phyloP scores from a whole-genome alignment of 2,888 invertebrate species.

The Leucania comma region DNA sequence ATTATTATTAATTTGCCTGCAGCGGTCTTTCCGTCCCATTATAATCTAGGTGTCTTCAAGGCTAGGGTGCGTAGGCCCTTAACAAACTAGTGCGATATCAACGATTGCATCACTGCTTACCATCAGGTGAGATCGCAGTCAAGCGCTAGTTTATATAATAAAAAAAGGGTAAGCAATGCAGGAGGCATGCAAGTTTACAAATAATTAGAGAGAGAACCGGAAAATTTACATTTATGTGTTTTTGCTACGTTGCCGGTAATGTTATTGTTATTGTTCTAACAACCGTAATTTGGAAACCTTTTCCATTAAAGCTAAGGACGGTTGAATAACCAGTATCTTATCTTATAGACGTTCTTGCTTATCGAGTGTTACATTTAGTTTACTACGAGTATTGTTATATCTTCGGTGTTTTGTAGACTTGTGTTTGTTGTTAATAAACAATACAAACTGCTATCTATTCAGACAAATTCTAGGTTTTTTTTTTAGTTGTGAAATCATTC shows the following conservation, averaged over 20 bases:
- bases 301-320: slow-evolving; percentile 39
- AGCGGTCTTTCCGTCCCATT: too few species aligned
- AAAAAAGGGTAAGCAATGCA: too few species aligned
- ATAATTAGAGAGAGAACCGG: slow-evolving; percentile 28
- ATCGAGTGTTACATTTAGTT: slow-evolving; percentile 15
- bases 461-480: too few species aligned
- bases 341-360: slow-evolving; percentile 27
- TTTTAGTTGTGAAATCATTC: too few species aligned
- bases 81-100: too few species aligned
- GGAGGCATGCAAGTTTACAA: slow-evolving; percentile 15
- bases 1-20: too few species aligned
- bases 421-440: not conserved
- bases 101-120: too few species aligned
- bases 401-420: not conserved
- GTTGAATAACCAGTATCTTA: slow-evolving; percentile 32
- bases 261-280: slow-evolving; percentile 50
- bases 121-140: too few species aligned
- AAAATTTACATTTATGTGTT: slow-evolving; percentile 31
- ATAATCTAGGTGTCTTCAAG: too few species aligned
- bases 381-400: not conserved
- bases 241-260: slow-evolving; percentile 41
- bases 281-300: slow-evolving; percentile 37
- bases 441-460: too few species aligned
- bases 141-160: too few species aligned
- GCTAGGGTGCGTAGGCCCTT: too few species aligned